Conservation (phyloP, 2,113 vertebrate genomes). For the Pimephales promelas region DNA sequence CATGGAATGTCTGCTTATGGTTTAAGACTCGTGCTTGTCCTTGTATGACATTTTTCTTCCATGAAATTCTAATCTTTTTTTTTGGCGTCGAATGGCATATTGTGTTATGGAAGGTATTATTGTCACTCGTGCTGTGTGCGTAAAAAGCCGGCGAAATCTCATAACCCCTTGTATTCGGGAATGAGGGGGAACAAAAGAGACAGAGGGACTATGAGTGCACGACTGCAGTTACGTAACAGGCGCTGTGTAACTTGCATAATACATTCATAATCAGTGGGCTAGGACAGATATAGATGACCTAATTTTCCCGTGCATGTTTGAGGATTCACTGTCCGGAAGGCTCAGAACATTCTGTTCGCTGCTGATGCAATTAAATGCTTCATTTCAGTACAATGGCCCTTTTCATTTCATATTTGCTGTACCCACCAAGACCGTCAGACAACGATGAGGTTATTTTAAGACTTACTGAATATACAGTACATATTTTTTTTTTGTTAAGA, state of each 20-base stretch:
- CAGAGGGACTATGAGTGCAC: constrained; percentile 41
- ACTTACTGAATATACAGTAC: background rate
- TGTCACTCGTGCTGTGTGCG: background rate
- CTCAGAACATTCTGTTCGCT: constrained; percentile 55
- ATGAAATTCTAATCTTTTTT: constrained; percentile 18
- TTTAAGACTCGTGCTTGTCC: constrained; percentile 8
- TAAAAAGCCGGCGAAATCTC: constrained; percentile 4
- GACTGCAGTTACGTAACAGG: constrained; percentile 69
- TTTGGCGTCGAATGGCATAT: background rate
- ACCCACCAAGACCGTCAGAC: background rate
- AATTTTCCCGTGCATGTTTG: constrained; percentile 63
- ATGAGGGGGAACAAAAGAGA: constrained; percentile 45
- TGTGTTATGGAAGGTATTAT: constrained; percentile 21
- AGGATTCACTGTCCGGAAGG: constrained; percentile 61
- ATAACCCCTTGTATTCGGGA: background rate
- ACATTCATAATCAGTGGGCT: constrained; percentile 66
- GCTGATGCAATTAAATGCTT: constrained; percentile 20
- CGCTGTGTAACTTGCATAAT: constrained; percentile 72
- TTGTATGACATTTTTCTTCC: background rate
- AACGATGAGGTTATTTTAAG: background rate
- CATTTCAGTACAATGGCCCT: background rate
- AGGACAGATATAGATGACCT: constrained; percentile 74
- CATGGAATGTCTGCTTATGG: background rate
- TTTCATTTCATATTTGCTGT: constrained; percentile 17
- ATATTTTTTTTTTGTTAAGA: background rate